phyloP scores from a whole-genome alignment of 2,797 vertebrate species.

The Lagocephalus sceleratus region DNA sequence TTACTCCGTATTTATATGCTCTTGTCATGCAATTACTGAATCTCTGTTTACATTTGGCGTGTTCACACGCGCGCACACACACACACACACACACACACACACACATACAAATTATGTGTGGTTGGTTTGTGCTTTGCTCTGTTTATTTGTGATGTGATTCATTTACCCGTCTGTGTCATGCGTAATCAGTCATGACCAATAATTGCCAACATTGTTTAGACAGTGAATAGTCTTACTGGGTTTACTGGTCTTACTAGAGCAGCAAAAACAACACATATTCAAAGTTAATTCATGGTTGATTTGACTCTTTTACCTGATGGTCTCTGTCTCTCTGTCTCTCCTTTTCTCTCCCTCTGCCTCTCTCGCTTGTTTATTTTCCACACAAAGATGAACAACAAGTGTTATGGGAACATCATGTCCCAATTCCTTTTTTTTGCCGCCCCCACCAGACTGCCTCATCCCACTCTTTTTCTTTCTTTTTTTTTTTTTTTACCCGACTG shows the following conservation, averaged over 20 bases:
- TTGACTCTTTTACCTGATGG: constrained; percentile 33
- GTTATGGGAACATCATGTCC: constrained; percentile 57
- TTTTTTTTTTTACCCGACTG: background rate
- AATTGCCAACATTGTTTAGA: no score
- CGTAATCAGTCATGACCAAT: no score
- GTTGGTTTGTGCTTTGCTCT: no score
- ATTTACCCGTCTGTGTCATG: no score
- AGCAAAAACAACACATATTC: background rate
- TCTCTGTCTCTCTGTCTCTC: constrained; percentile 2
- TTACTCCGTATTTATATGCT: no score
- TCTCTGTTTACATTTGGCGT: background rate
- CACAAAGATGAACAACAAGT: constrained; percentile 51
- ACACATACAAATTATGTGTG: background rate
- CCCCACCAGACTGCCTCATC: background rate
- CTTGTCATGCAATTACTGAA: no score
- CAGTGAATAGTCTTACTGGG: no score
- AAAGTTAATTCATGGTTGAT: constrained; percentile 26
- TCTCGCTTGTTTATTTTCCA: constrained; percentile 30
- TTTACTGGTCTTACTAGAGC: no score
- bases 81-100: constrained; percentile 2
- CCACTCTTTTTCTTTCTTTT: background rate
- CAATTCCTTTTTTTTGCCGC: background rate
- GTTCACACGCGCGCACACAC: background rate
- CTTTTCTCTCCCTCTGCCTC: constrained; percentile 5
- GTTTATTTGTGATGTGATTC: no score